Conservation (phyloP, 2,888 invertebrate genomes). For the Aplocera efformata region DNA sequence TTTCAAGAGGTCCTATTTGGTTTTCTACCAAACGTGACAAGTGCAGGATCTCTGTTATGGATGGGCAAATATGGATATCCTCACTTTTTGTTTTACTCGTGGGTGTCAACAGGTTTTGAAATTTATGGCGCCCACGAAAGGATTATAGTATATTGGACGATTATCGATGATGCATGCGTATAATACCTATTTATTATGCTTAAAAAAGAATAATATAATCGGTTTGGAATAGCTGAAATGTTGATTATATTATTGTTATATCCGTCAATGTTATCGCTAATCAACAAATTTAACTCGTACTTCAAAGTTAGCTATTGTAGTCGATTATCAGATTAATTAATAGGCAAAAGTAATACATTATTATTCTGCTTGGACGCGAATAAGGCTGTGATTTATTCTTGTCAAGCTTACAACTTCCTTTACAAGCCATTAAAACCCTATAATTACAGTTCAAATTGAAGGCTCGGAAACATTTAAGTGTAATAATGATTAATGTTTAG, state of each 20-base stretch:
- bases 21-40: constrained; percentile 75
- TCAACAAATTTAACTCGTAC: no score
- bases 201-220: constrained; percentile 4
- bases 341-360: no score
- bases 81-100: constrained; percentile 57
- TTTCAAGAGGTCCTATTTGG: constrained; percentile 67
- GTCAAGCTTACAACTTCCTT: constrained; percentile 28
- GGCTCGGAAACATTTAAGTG: constrained; percentile 24
- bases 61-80: constrained; percentile 64
- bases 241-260: no score
- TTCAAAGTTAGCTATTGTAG: no score
- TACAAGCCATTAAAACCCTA: constrained; percentile 26
- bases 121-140: constrained; percentile 48
- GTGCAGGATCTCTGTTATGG: constrained; percentile 69
- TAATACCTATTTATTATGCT: constrained; percentile 28
- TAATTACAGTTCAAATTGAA: constrained; percentile 25
- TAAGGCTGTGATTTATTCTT: constrained; percentile 21
- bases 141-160: constrained; percentile 37
- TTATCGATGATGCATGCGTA: constrained; percentile 32
- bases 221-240: no score
- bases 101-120: constrained; percentile 44
- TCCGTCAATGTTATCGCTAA: no score
- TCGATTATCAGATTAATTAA: no score
- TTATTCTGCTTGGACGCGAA: not conserved
- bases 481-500: constrained; percentile 26